Evolutionary conservation across 2,797 vertebrate genomes (phyloP), one percentile per base, ranked within the genome.

Genomic region (Melanogrammus aeglefinus): DNA sequence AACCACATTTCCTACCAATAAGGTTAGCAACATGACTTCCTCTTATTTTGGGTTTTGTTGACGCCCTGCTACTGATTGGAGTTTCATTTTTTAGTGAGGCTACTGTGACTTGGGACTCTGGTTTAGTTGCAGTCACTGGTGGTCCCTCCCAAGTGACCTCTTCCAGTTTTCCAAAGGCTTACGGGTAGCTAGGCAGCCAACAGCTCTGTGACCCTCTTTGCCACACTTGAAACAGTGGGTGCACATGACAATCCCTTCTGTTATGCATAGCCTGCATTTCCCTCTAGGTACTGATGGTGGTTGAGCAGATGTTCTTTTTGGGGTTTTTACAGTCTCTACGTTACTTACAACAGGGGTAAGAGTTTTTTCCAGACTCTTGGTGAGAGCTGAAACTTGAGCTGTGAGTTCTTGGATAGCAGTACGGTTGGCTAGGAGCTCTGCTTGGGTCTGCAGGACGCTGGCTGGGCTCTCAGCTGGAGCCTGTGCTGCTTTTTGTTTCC

Each of bases 371-470:
- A 79, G 2, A 24, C 8, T 82, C 41, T 75, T 80, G 6, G 83
- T 33, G 6, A 79, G 39, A 6, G 70, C 44, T 10, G 81, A 80
- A 1, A 79, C 75, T 35, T 87, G 78, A 38, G 80, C 75, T 36
- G 79, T 81, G 8, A 85, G 74, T 27, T 83, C 35, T 0, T 75
- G 57, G 24, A 82, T 84, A 3, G 82, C 72, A 44, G 73, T 51
- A 16, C 38, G 41, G 51, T 85, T 83, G 0, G 74, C 76, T 72
- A 77, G 51, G 4, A 82, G 75, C 41, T 86, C 76, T 16, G 74
- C 35, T 2, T 82, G 73, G 2, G 73, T 73, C 24, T 74, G 74
- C 4, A 78, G 72, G 39, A 74, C 51, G 8, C 41, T 38, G 35
- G 41, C 73, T 35, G 31, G 18, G 6, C 70, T 63, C 63, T 74